Evolutionary conservation across 2,113 vertebrate genomes (phyloP).

Genomic region (Lota lota): DNA sequence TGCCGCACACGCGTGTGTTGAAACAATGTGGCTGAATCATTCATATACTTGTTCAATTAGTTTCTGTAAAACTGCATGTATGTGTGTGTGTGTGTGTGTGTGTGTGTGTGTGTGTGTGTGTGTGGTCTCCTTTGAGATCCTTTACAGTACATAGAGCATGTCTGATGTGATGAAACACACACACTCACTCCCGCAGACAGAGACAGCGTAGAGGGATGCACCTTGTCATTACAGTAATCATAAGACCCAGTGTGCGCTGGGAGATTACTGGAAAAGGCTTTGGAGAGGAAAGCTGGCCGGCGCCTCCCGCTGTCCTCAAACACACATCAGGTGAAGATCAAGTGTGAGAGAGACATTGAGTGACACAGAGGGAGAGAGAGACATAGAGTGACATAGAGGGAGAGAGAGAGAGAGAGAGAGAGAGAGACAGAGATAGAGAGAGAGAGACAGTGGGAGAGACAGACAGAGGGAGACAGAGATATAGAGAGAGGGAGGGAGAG

Average conservation of each 20-base stretch:
- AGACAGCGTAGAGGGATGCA: constrained; percentile 53
- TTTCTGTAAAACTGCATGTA: constrained; percentile 2
- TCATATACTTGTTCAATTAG: background rate
- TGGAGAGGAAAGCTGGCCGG: constrained; percentile 63
- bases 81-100: constrained; percentile 19
- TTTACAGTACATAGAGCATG: constrained; percentile 36
- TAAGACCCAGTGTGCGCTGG: constrained; percentile 52
- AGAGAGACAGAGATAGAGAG: too few species aligned
- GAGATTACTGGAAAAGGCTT: constrained; percentile 67
- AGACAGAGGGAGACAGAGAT: too few species aligned
- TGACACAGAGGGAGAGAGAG: constrained; percentile 13
- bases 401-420: too few species aligned
- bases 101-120: constrained; percentile 19
- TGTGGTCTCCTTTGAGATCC: constrained; percentile 36
- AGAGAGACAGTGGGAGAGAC: too few species aligned
- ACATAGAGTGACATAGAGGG: background rate
- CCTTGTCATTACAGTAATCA: constrained; percentile 76
- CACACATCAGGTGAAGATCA: constrained; percentile 54
- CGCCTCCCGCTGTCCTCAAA: constrained; percentile 59
- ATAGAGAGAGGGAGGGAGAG: background rate
- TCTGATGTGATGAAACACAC: constrained; percentile 42
- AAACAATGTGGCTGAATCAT: background rate
- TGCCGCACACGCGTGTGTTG: background rate
- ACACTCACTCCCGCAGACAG: constrained; percentile 31
- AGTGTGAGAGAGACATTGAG: background rate